Base-by-base conservation (phyloP, 2,888 invertebrate genomes). In the Heterodera filipjevi region DNA sequence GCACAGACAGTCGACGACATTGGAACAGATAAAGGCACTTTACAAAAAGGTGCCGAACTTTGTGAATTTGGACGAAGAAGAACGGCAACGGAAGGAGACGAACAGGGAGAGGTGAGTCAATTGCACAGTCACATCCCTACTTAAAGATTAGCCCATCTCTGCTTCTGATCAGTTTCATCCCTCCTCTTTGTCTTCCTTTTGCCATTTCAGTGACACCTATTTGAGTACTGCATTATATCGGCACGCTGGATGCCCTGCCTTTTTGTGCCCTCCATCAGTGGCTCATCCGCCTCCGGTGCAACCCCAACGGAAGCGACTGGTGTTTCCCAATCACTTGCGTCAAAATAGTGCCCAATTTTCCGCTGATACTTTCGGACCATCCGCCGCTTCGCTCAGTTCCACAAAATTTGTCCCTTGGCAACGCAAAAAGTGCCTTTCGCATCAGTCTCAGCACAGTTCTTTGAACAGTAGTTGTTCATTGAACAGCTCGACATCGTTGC, bases 11-110 rank as follows among this genome's bases (percentile, higher is more conserved):
- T 33, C 53, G 22, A 73, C 35, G n/a, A 59, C 78, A 16, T 66
- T 78, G 30, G 78, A 46, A 35, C 70, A 78, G 35, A 78, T 78
- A 33, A 79, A 46, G 10, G 68, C 66, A 59, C 76, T 78, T 22
- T 78, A 78, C 68, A 77, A 77, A 27, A 78, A 77, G 14, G 77
- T 70, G 53, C 78, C 78, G 5, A 77, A 78, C 66, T 78, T 78
- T 33, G 70, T 44, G n/a, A 32, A 16, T 33, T 74, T 78, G 30
- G 77, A 77, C 10, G 39, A 76, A 19, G 66, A 10, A 3, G n/a
- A 35, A 16, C 22, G 27, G 39, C 6, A 39, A 22, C 19, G 32
- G 22, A 5, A 0, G 32, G 33, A 73, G 33, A 22, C 22, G 22
- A 19, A 53, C 19, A 6, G 22, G 30, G 30, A 66, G 66, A 32